A percentile compares a stretch with the other conserved stretches of the same genome.
Evolutionary conservation across 35 echinoderm and acorn worm species (phyloP).

Genomic region (Chiridota heheva): DNA sequence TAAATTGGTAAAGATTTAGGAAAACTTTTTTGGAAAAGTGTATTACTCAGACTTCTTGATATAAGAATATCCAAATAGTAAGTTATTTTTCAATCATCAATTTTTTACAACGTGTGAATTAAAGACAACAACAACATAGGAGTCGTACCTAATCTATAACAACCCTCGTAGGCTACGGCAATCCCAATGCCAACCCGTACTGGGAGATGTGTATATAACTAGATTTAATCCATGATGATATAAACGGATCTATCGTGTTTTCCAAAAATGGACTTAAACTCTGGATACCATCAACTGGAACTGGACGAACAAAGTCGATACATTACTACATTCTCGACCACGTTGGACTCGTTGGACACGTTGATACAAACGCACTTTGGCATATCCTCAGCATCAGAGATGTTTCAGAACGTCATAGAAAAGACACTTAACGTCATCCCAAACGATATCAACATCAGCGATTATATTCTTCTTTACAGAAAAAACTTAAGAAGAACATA

Average conservation of each 20-base stretch:
- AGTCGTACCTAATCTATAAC: constrained; percentile 37
- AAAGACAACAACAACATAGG: constrained; percentile 40
- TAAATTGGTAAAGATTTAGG: too few species aligned
- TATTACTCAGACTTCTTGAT: too few species aligned
- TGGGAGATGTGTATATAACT: too few species aligned
- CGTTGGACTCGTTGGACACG: constrained; percentile 12
- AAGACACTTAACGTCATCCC: constrained; percentile 26
- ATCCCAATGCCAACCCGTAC: too few species aligned
- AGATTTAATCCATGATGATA: constrained; percentile 58
- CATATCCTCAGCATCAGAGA: constrained; percentile 38
- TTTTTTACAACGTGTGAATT: constrained; percentile 61
- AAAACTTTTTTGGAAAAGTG: too few species aligned
- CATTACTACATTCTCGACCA: constrained; percentile 73
- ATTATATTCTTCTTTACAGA: constrained; percentile 50
- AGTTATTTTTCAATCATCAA: constrained; percentile 28
- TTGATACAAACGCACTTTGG: constrained; percentile 50
- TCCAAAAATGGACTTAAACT: constrained; percentile 42
- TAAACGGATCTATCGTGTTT: constrained; percentile 50
- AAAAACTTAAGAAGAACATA: constrained; percentile 20
- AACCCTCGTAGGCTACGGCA: constrained; percentile 36
- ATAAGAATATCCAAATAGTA: constrained; percentile 25
- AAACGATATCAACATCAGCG: constrained; percentile 43
- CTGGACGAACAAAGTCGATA: constrained; percentile 30
- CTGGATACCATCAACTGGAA: constrained; percentile 56
- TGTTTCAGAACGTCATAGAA: constrained; percentile 48